Evolutionary conservation across 35 echinoderm and acorn worm genomes (phyloP).

Genomic region (Hemicentrotus pulcherrimus): DNA sequence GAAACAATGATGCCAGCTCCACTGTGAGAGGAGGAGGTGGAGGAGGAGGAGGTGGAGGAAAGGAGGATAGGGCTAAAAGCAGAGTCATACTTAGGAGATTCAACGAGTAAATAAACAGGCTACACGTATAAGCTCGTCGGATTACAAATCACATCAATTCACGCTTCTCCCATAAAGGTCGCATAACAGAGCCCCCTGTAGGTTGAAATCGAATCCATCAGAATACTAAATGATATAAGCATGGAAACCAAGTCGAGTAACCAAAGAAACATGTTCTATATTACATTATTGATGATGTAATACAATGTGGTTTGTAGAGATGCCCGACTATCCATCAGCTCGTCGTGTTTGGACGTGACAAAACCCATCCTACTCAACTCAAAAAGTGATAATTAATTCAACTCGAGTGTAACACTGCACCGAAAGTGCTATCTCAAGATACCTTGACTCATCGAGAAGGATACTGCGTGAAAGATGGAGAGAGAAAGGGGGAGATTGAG

Average conservation of each 20-base stretch:
- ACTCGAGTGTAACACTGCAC: background rate
- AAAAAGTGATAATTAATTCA: background rate
- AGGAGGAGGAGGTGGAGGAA: background rate
- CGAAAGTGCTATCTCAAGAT: background rate
- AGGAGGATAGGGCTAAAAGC: background rate
- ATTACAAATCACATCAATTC: slow-evolving; percentile 13
- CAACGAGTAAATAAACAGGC: background rate
- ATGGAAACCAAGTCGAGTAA: background rate
- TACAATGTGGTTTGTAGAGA: background rate
- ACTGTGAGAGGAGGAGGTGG: background rate
- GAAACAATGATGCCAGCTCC: background rate
- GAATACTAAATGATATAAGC: background rate
- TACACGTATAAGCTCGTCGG: slow-evolving; percentile 10
- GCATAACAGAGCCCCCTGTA: background rate
- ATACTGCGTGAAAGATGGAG: background rate
- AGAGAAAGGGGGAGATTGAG: background rate
- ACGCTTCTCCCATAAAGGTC: background rate
- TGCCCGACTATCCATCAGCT: background rate
- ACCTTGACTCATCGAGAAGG: background rate
- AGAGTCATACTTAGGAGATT: slow-evolving; percentile 15
- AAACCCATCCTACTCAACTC: background rate
- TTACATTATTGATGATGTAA: background rate
- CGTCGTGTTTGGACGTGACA: background rate
- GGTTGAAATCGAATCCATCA: slow-evolving; percentile 10
- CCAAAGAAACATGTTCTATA: background rate